Base-by-base conservation (phyloP, 2,797 vertebrate species). In the Enteromius fasciolatus region DNA sequence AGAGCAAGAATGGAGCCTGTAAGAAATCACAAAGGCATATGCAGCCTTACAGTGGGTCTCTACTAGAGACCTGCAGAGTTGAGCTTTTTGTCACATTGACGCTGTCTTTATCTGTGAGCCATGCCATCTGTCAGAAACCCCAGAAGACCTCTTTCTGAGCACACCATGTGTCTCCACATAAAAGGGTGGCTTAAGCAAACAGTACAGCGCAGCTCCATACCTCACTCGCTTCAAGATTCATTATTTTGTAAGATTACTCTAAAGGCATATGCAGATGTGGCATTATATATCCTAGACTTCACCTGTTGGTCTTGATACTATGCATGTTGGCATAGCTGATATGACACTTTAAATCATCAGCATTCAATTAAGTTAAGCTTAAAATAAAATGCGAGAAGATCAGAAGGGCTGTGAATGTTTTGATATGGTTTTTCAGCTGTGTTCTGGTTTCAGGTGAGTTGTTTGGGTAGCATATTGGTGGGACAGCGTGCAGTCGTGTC, bases 61-160 rank as follows among this genome's bases (percentile, higher is more conserved):
- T 68, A 41, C 39, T 73, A 69, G 80, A 82, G 84, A 74, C 84
- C 76, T 79, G 76, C 81, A n/a, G 76, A 80, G 84, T 67, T 63
- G 81, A 82, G 64, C 64, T 76, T 76, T 83, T 80, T 83, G 81
- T 86, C 85, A 86, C 76, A 83, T 76, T 86, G 85, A 83, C 68
- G 81, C 77, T 59, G 83, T 75, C 82, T 84, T 86, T 83, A 86
- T 83, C 83, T 82, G 85, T 82, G 83, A 85, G 80, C 36, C 76
- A 52, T 78, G 78, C 87, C 87, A 89, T 87, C 87, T 89, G 87
- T 87, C 84, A 18, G 87, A 80, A 84, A 75, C 86, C 87, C 85
- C 87, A 82, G 81, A 86, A 86, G 84, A 87, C 86, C 84, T 85
- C 78, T 85, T 85, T 86, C 83, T 80, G 86, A 80, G 86, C 66